Evolutionary conservation across 2,113 vertebrate genomes (phyloP), one percentile per base, ranked within the genome.

Genomic region (Tetraodon nigroviridis): DNA sequence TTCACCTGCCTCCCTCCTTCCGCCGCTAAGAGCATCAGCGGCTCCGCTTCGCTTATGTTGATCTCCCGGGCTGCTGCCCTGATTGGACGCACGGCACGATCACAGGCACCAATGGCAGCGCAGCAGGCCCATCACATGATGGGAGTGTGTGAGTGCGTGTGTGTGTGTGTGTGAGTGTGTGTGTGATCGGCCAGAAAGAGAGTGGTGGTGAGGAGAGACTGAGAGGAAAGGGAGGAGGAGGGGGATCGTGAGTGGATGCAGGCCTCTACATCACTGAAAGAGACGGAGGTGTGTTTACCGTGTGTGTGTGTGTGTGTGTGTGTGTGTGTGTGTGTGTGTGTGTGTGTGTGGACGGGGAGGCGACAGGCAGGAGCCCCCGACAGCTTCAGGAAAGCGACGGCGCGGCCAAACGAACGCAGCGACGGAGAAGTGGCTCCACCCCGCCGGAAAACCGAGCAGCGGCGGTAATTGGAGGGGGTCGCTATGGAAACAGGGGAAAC

Each of bases 401-500:
- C 2, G 41, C 55, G 15, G 22, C 17, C 70, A 75, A 59, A 70
- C 14, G 52, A 74, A 70, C 59, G 74, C 84, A 68, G 87, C 81
- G n/a, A n/a, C n/a, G 76, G 70, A 58, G 87, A 82, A 62, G 84
- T 75, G 80, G 83, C 78, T 93, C 90, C 91, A 93, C 92, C 91
- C 92, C 86, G 86, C 78, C 12, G 59, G 24, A 27, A 76, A 77
- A 73, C 66, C 80, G 83, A 90, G 86, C 82, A 58, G 91, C 85
- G 64, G 73, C 50, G 64, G 90, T 93, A 93, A 96, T 95, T 94
- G 94, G 91, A 90, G 91, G 91, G 79, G 84, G 94, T 99, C 91
- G 86, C 92, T 91, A 99, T 97, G 93, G 95, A 94, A 98, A 99
- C 96, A 92, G 92, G 92, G 91, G 87, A 93, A 94, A 88, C 92